Conservation (phyloP, 2,113 vertebrate genomes). For the Zapornia atra region DNA sequence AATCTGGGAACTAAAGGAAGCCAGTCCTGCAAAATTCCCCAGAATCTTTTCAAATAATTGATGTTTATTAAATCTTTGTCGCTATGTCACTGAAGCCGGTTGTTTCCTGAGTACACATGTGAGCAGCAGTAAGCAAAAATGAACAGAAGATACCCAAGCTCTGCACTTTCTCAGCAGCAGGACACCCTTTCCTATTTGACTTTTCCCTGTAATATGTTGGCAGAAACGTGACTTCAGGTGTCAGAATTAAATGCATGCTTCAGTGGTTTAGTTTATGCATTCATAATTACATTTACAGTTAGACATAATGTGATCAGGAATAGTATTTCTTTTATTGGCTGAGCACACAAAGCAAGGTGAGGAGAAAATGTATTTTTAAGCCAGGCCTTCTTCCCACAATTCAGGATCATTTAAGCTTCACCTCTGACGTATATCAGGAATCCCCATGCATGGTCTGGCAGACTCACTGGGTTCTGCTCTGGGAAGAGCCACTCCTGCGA, state of each 20-base stretch:
- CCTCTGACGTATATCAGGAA: not conserved
- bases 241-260: constrained; percentile 20
- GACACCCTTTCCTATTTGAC: not conserved
- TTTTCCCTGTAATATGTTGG: not conserved
- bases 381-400: not conserved
- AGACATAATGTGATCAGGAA: constrained; percentile 9
- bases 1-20: not conserved
- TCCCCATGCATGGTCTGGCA: constrained; percentile 12
- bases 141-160: not conserved
- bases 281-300: constrained; percentile 45
- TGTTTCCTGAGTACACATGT: not conserved
- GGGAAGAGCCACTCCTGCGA: constrained; percentile 14
- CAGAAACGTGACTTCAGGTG: not conserved
- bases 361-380: not conserved
- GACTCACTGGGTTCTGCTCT: constrained; percentile 54
- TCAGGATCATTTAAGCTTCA: not conserved
- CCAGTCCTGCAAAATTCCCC: not conserved
- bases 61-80: not conserved
- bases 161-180: not conserved
- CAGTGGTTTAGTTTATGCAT: not conserved
- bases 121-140: not conserved
- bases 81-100: not conserved
- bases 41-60: not conserved
- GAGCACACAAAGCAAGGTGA: not conserved
- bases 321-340: not conserved